These are phyloP conservation scores for Tigriopus californicus DNA, from an alignment of 2,888 invertebrate genomes.

Conservation along the genomic window DNA sequence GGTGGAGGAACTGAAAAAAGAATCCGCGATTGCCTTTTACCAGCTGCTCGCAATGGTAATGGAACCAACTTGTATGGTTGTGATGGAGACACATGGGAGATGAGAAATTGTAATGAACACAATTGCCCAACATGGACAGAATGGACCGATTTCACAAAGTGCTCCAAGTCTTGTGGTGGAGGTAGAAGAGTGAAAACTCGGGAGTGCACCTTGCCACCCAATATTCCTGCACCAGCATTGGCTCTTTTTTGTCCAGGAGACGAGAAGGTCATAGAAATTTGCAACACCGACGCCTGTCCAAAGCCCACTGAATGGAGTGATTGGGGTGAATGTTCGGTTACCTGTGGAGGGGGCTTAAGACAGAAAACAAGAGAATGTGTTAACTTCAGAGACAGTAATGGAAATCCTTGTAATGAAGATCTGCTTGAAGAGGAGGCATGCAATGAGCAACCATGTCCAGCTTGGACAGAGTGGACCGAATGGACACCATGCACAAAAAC, in stretches of 20 bases:
- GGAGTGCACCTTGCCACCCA: neutral
- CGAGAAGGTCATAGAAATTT: neutral
- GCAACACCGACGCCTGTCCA: slow-evolving; percentile 2
- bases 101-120: slow-evolving; percentile 6
- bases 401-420: slow-evolving; percentile 2
- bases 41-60: neutral
- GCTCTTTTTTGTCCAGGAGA: slow-evolving; percentile 1
- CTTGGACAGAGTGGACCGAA: slow-evolving; percentile 6
- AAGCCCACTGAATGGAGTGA: neutral
- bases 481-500: slow-evolving; percentile 6
- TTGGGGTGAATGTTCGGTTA: slow-evolving; percentile 1
- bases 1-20: slow-evolving; percentile 3
- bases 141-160: slow-evolving; percentile 50
- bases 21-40: slow-evolving; percentile 2
- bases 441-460: slow-evolving; percentile 10
- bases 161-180: slow-evolving; percentile 4
- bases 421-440: neutral
- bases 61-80: neutral
- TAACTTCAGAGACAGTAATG: neutral
- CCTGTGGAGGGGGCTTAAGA: slow-evolving; percentile 7
- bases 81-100: slow-evolving; percentile 2
- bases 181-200: neutral
- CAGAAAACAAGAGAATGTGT: slow-evolving; percentile 8
- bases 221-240: neutral
- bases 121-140: slow-evolving; percentile 24